phyloP scores from a whole-genome alignment of 2,113 vertebrate genomes.

The Charina bottae region DNA sequence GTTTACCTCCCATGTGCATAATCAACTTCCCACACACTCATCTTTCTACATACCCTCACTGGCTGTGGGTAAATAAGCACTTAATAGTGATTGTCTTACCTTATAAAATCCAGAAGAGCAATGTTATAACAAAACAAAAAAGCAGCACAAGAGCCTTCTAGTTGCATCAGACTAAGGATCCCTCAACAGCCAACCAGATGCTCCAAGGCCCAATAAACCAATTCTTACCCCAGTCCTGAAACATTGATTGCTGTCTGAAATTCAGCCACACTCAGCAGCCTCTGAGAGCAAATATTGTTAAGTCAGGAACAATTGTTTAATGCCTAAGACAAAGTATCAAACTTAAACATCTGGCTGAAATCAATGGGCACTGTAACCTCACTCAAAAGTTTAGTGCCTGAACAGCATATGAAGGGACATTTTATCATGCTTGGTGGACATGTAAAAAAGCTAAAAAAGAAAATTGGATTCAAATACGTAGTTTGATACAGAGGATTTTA shows the following conservation, averaged over 20 bases:
- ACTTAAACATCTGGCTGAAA: background rate
- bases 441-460: no score
- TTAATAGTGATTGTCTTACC: background rate
- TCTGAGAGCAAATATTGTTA: background rate
- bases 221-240: background rate
- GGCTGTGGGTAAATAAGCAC: background rate
- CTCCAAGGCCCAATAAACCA: background rate
- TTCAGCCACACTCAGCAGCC: slow-evolving; percentile 21
- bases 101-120: background rate
- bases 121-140: background rate
- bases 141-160: background rate
- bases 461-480: no score
- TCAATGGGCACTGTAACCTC: background rate
- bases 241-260: background rate
- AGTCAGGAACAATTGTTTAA: background rate
- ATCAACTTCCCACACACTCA: background rate
- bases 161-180: background rate
- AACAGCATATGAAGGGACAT: no score
- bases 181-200: background rate
- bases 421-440: no score
- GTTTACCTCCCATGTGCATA: slow-evolving; percentile 25
- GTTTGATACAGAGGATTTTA: no score
- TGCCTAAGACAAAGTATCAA: background rate
- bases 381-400: background rate
- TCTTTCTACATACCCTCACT: background rate